Percentiles rank a stretch among this genome's conserved stretches.
Conservation (phyloP, 2,888 invertebrate species). For the Drosophila peninsularis region DNA sequence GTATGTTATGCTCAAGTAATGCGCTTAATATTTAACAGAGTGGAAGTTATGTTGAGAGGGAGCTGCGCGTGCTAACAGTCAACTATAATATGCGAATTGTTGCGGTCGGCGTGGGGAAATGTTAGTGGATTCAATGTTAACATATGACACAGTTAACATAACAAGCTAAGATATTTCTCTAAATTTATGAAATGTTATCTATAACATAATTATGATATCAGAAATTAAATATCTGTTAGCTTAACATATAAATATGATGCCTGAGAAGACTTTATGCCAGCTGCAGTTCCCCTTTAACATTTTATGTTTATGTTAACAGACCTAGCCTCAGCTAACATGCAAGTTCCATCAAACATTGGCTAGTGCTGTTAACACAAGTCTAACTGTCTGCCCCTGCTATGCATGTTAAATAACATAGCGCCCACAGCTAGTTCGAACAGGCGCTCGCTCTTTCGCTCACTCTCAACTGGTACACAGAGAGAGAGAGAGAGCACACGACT, state of each 20-base stretch:
- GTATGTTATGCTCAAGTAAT: too few relatives aligned
- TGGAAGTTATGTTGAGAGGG: too few relatives aligned
- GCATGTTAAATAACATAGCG: constrained; percentile 14
- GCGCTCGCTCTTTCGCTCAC: neutral
- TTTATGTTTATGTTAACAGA: neutral
- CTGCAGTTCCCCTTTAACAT: neutral
- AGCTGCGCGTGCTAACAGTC: too few relatives aligned
- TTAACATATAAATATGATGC: neutral
- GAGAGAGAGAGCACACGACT: neutral
- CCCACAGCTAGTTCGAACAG: constrained; percentile 17
- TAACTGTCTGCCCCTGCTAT: too few relatives aligned
- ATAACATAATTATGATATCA: too few relatives aligned
- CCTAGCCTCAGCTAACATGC: too few relatives aligned
- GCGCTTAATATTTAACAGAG: too few relatives aligned
- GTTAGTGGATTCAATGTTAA: neutral
- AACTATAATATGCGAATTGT: neutral
- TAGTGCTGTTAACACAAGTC: neutral
- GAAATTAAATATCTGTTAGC: too few relatives aligned
- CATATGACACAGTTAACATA: neutral
- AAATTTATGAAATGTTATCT: too few relatives aligned
- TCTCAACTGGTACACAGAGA: neutral
- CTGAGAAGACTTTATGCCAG: neutral
- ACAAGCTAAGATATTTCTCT: too few relatives aligned
- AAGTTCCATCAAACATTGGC: neutral
- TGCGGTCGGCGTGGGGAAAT: neutral